Conservation (phyloP, 2,797 vertebrate species). For the Parotocinclus haroldoi region DNA sequence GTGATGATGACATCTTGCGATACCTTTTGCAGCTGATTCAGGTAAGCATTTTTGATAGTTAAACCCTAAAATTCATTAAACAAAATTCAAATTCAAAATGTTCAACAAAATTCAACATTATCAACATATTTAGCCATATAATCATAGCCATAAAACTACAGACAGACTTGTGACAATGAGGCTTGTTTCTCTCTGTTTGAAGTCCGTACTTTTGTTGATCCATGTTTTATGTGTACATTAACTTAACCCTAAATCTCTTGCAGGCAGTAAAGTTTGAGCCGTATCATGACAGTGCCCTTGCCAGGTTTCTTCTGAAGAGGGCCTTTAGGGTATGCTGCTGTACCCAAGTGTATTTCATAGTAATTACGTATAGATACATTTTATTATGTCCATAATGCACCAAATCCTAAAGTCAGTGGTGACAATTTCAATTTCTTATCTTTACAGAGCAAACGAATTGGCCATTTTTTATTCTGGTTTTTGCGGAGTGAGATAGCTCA, state of each 20-base stretch:
- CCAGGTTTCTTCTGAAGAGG: conserved; percentile 90
- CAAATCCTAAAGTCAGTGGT: no score
- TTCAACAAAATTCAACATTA: no score
- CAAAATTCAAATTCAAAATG: no score
- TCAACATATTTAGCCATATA: no score
- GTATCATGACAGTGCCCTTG: conserved; percentile 93
- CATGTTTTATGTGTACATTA: background rate
- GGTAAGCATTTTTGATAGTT: conserved; percentile 64
- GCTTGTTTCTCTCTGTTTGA: no score
- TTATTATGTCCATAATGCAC: no score
- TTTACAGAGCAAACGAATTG: conserved; percentile 91
- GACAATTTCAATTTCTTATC: background rate
- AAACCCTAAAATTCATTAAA: background rate
- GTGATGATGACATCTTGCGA: conserved; percentile 89
- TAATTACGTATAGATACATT: no score
- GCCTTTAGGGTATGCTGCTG: conserved; percentile 83
- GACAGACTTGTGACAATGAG: no score
- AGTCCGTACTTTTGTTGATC: no score
- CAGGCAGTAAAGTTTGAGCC: conserved; percentile 99
- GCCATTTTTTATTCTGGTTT: conserved; percentile 99
- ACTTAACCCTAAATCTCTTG: conserved; percentile 4
- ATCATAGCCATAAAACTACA: no score
- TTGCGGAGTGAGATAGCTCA: conserved; percentile 96
- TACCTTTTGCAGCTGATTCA: conserved; percentile 96
- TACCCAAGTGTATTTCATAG: no score